Evolutionary conservation across 2,888 invertebrate genomes (phyloP).

Genomic region (Harpalus rufipes): DNA sequence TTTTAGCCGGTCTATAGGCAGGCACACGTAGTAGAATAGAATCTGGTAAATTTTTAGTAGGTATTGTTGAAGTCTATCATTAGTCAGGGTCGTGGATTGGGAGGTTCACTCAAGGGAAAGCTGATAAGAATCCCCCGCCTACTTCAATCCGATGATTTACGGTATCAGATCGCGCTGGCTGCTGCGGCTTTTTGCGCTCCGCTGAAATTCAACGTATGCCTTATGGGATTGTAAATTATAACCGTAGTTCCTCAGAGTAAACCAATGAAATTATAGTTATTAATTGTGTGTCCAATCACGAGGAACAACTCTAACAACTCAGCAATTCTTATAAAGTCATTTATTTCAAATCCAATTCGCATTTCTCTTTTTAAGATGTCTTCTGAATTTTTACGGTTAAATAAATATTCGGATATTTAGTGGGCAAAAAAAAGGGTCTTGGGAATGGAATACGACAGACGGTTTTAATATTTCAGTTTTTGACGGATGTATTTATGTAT

Average conservation of each 20-base stretch:
- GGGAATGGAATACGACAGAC: background rate
- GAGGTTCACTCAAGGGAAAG: background rate
- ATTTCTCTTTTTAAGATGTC: too few relatives aligned
- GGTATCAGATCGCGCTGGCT: conserved; percentile 34
- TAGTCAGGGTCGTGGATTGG: conserved; percentile 5
- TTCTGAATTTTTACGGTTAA: too few relatives aligned
- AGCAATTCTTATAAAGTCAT: conserved; percentile 1
- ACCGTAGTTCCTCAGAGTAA: background rate
- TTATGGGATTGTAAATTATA: conserved; percentile 25
- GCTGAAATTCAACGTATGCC: conserved; percentile 22
- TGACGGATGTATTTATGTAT: background rate
- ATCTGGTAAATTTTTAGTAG: background rate
- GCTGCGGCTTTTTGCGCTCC: conserved; percentile 30
- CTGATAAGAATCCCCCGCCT: conserved; percentile 29
- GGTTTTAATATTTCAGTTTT: background rate
- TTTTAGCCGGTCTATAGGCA: too few relatives aligned
- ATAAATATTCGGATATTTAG: too few relatives aligned
- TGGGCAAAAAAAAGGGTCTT: background rate
- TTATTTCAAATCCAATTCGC: too few relatives aligned
- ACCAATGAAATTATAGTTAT: conserved; percentile 46
- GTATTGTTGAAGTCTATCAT: conserved; percentile 11
- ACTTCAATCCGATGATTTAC: conserved; percentile 36
- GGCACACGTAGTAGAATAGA: too few relatives aligned
- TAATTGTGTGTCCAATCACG: conserved; percentile 10
- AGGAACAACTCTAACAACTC: background rate